Base-by-base conservation (phyloP, 2,797 vertebrate genomes). In the Hipposideros larvatus region DNA sequence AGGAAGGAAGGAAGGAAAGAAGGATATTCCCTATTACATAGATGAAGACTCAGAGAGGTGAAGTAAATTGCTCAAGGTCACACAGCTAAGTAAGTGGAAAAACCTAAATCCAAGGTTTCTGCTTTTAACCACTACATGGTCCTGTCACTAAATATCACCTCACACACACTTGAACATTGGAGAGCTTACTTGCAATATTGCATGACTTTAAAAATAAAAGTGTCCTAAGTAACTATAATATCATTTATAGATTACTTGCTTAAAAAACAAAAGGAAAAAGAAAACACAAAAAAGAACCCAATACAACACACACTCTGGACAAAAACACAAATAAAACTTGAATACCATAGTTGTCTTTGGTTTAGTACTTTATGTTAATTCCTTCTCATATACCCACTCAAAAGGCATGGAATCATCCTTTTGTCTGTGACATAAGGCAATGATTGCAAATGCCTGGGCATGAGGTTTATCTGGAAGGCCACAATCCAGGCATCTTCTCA, bases 161-260 rank as follows among this genome's bases (percentile, higher is more conserved):
- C 70, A 87, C 63, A 84, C n/a, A 63, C 41, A 66, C 51, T 43
- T 57, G 19, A 84, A 48, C 41, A 70, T 15, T 57, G 4, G 37
- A 89, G 19, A 92, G 37, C 18, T 83, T 65, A 77, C 77, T 79
- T 90, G 73, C 41, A 87, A 90, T 63, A 65, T 41, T 87, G 6
- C 5, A 11, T 84, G 75, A 90, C 16, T 86, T 86, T 79, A 90
- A 92, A 87, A 48, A 82, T 66, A 85, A 90, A 90, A 48, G 55
- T 79, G 43, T 14, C 28, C 57, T 43, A 84, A 92, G 26, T 43
- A 68, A 79, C 34, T 90, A 43, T 6, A 43, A 43, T 43, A 8
- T 73, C 65, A 92, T 77, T 90, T 84, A 70, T 43, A 92, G 43
- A 86, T 77, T 41, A 57, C 31, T 82, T 57, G 22, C 51, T 79